A percentile compares a stretch with the other conserved stretches of the same genome.
Evolutionary conservation across 2,797 vertebrate genomes (phyloP).

Genomic region (Alosa sapidissima): DNA sequence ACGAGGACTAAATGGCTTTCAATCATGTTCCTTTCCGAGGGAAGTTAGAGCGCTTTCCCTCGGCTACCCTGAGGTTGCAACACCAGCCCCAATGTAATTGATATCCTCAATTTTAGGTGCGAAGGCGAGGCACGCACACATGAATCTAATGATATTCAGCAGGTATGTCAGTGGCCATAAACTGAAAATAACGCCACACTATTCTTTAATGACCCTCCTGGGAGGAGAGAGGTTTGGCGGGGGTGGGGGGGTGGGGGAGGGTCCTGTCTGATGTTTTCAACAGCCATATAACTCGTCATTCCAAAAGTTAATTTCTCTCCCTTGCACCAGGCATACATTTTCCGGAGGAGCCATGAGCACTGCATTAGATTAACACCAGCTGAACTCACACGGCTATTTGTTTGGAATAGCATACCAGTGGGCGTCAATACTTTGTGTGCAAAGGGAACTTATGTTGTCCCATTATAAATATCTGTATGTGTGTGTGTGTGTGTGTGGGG

Average conservation of each 20-base stretch:
- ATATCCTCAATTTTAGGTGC: constrained; percentile 63
- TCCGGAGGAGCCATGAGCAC: constrained; percentile 12
- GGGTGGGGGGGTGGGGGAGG: not conserved
- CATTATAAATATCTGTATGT: constrained; percentile 46
- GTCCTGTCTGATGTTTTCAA: constrained; percentile 39
- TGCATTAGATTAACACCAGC: constrained; percentile 54
- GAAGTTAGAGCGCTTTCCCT: constrained; percentile 35
- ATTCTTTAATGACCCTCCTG: constrained; percentile 63
- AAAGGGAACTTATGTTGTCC: too few species aligned
- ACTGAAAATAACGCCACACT: constrained; percentile 52
- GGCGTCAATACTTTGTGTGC: constrained; percentile 50
- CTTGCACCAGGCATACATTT: constrained; percentile 63
- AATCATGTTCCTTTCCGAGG: constrained; percentile 40
- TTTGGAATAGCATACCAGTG: constrained; percentile 59
- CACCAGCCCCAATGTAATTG: constrained; percentile 56
- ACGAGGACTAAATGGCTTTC: constrained; percentile 58
- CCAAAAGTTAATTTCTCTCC: constrained; percentile 66
- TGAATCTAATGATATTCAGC: constrained; percentile 63
- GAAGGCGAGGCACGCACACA: constrained; percentile 53
- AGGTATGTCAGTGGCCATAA: constrained; percentile 63
- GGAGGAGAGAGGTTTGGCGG: constrained; percentile 30
- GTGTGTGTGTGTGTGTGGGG: not conserved
- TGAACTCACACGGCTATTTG: constrained; percentile 64
- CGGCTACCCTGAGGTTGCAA: constrained; percentile 38
- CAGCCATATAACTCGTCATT: constrained; percentile 61